phyloP scores from a whole-genome alignment of 2,113 vertebrate genomes.

The Anguilla rostrata region DNA sequence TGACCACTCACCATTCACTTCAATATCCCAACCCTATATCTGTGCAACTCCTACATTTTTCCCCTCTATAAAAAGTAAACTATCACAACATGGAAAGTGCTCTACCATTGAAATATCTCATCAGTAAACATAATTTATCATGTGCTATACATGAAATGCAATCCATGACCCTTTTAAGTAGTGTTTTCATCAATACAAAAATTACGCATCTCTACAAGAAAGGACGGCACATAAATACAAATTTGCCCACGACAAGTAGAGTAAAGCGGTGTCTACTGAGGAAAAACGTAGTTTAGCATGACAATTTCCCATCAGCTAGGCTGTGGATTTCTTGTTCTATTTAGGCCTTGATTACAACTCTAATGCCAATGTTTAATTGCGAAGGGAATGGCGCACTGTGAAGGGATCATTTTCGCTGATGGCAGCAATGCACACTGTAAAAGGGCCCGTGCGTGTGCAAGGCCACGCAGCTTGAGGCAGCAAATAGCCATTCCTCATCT shows the following conservation, averaged over 20 bases:
- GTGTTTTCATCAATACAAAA: background rate
- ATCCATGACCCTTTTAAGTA: constrained; percentile 1
- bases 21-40: background rate
- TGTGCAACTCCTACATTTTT: background rate
- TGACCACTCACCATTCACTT: background rate
- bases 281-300: background rate
- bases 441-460: background rate
- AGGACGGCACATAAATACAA: background rate
- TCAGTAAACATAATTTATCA: background rate
- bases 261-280: background rate
- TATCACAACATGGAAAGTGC: background rate
- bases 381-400: too few species aligned
- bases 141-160: background rate
- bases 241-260: background rate
- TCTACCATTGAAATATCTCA: background rate
- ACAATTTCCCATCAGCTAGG: background rate
- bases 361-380: background rate
- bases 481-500: background rate
- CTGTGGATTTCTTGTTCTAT: too few species aligned
- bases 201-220: background rate
- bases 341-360: background rate
- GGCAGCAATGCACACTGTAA: background rate
- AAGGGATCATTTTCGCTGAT: background rate
- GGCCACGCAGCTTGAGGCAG: background rate
- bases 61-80: background rate